Base-by-base conservation (phyloP, 2,888 invertebrate genomes). In the Scrobipalpa costella region DNA sequence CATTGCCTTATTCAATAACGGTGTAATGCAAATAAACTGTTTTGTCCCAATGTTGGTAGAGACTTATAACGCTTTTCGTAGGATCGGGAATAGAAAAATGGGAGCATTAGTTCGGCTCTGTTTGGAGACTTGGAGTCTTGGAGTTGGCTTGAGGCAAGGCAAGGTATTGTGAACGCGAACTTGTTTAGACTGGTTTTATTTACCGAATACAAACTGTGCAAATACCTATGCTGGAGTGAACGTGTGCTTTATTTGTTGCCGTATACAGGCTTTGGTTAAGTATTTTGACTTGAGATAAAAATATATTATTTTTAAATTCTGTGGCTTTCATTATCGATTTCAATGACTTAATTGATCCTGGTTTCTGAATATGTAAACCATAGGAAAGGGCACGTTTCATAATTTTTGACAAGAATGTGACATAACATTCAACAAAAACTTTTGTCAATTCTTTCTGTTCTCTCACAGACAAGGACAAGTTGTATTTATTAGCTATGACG, bases 51-150 rank as follows among this genome's bases (percentile, higher is more conserved):
- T 33, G 44, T 44, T 15, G 27, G 21, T 27, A 1, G 59, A 44
- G 59, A 59, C 40, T 59, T 59, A 59, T 44, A 59, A 59, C 59
- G 59, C 59, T 59, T 59, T 52, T 44, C 59, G 11, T 21, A n/a
- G 59, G 19, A 59, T 59, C 44, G 38, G 59, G 34, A 59, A 44
- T 27, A 21, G 59, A 59, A 44, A 58, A 44, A 57, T 57, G 38
- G 38, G 17, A 21, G 57, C 34, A 55, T 62, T 62, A 40, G 57
- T 55, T 62, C 15, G 44, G 44, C 44, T 44, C n/a, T 44, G 50
- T 21, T 52, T 52, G 21, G 21, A 52, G 50, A 13, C 21, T 13
- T 21, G 27, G 17, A 49, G 49, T 49, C 21, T 13, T 21, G 27
- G 17, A 49, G 49, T 49, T 19, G 19, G 49, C 49, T 19, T 6